These are phyloP conservation scores for Drosophila putrida DNA, from an alignment of 2,888 invertebrate genomes.

Conservation along the genomic window DNA sequence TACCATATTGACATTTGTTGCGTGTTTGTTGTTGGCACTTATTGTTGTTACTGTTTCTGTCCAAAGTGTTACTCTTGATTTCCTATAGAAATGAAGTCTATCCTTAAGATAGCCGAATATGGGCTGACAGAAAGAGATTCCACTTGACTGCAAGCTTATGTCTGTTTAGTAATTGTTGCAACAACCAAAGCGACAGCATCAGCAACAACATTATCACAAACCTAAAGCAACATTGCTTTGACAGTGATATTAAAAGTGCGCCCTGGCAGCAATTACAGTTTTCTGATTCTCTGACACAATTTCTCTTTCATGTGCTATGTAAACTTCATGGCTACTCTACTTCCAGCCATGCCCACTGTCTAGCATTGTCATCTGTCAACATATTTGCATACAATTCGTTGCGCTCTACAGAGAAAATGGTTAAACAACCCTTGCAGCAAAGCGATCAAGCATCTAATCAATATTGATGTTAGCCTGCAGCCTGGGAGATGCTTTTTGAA, in stretches of 20 bases:
- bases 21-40: conserved; percentile 48
- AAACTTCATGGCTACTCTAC: conserved; percentile 39
- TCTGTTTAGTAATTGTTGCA: conserved; percentile 12
- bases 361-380: conserved; percentile 20
- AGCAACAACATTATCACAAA: conserved; percentile 18
- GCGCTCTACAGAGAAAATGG: conserved; percentile 1
- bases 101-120: conserved; percentile 53
- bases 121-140: conserved; percentile 19
- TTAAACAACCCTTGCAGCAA: conserved; percentile 20
- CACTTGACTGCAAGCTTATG: conserved; percentile 10
- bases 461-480: conserved; percentile 20
- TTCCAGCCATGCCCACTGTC: conserved; percentile 37
- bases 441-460: conserved; percentile 12
- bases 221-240: conserved; percentile 20
- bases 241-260: conserved; percentile 48
- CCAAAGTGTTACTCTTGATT: conserved; percentile 52
- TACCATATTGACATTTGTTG: conserved; percentile 62
- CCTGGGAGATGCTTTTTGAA: conserved; percentile 29
- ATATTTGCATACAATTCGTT: conserved; percentile 11
- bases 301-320: conserved; percentile 38
- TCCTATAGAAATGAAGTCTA: conserved; percentile 70
- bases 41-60: conserved; percentile 8
- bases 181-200: conserved; percentile 1
- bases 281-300: conserved; percentile 54
- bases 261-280: conserved; percentile 42